phyloP scores from a whole-genome alignment of 2,113 vertebrate genomes.

The Pomatostomus ruficeps region DNA sequence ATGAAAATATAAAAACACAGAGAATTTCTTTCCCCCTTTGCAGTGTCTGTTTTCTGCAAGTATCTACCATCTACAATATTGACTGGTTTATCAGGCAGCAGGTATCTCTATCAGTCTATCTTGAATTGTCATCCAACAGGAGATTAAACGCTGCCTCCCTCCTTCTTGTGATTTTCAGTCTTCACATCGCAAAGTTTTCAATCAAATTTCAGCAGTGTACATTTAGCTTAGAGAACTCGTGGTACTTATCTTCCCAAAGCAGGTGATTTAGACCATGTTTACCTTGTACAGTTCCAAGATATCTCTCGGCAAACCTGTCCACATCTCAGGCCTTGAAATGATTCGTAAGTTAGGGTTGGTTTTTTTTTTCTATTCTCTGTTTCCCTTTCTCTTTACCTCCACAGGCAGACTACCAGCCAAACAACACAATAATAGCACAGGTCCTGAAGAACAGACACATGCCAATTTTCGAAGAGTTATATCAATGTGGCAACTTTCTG shows the following conservation, averaged over 20 bases:
- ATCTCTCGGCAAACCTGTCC: slow-evolving; percentile 38
- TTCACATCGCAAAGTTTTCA: slow-evolving; percentile 70
- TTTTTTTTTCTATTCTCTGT: not conserved
- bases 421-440: not conserved
- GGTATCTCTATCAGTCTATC: slow-evolving; percentile 70
- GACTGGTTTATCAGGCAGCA: slow-evolving; percentile 68
- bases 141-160: slow-evolving; percentile 68
- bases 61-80: slow-evolving; percentile 65
- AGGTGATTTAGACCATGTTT: slow-evolving; percentile 66
- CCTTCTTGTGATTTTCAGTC: slow-evolving; percentile 68
- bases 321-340: slow-evolving; percentile 17
- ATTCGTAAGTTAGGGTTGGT: not conserved
- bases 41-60: slow-evolving; percentile 6
- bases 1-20: not conserved
- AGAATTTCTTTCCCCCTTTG: not conserved
- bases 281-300: slow-evolving; percentile 38
- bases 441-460: not conserved
- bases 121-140: slow-evolving; percentile 66
- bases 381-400: not conserved
- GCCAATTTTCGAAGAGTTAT: not conserved
- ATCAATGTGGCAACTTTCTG: not conserved
- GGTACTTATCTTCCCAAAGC: slow-evolving; percentile 67
- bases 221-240: slow-evolving; percentile 52
- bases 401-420: not conserved
- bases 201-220: slow-evolving; percentile 64